These are phyloP conservation scores for Struthidea cinerea DNA, from an alignment of 2,113 vertebrate genomes.

Conservation along the genomic window DNA sequence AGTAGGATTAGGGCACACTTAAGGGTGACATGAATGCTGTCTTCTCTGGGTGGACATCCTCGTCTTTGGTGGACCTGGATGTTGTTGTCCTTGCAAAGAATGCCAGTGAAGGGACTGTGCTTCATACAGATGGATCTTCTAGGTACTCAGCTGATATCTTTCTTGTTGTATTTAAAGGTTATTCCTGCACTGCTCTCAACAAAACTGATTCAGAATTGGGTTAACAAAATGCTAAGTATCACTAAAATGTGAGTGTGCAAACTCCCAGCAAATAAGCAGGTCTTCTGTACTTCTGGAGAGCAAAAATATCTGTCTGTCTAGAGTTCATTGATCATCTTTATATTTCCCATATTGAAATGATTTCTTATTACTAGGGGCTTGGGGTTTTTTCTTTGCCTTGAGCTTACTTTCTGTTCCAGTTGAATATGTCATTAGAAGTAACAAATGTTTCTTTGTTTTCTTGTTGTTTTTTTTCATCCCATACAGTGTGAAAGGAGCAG, in stretches of 20 bases:
- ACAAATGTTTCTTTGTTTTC: slow-evolving; percentile 10
- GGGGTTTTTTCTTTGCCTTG: background rate
- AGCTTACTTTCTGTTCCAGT: background rate
- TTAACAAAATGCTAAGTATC: background rate
- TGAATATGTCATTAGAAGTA: slow-evolving; percentile 8
- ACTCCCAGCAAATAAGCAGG: background rate
- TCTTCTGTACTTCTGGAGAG: background rate
- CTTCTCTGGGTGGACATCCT: background rate
- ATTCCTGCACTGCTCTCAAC: background rate
- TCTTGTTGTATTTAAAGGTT: background rate
- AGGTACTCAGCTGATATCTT: background rate
- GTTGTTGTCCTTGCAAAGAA: background rate
- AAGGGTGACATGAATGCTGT: background rate
- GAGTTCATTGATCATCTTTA: background rate
- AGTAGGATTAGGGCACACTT: background rate
- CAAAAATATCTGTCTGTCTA: background rate
- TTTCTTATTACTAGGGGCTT: background rate
- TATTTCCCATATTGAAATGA: background rate
- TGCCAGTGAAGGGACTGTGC: background rate
- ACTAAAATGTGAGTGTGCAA: background rate
- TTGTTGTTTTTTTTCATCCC: background rate
- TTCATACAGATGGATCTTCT: background rate
- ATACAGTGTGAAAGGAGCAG: slow-evolving; percentile 87
- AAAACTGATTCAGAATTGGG: background rate
- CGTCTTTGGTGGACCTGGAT: background rate